Base-by-base conservation (phyloP, 1,140 invertebrate genomes). In the Drosophila sp. region DNA sequence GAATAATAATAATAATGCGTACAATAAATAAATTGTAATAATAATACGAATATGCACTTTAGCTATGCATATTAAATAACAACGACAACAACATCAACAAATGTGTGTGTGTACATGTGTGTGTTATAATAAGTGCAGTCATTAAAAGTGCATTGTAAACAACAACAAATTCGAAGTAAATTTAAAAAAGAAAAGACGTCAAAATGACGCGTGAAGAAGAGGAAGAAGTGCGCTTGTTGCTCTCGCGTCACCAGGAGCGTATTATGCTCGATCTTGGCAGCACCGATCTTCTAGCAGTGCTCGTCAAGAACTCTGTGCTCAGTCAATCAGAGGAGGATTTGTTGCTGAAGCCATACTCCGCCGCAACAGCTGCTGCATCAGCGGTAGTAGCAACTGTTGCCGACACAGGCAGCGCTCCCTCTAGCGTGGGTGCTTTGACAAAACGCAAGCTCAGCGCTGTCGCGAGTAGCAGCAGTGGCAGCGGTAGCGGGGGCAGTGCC, bases 191-290 rank as follows among this genome's bases (percentile, higher is more conserved):
- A 38, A 34, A 65, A 72, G 38, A 46, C 64, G 54, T 53, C 61
- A 87, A 75, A 73, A 91, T 91, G 90, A 83, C 90, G 51, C 90
- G 73, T 45, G 90, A 90, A 74, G 91, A 92, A 71, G 91, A 92
- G 61, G 91, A 92, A 61, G 91, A 92, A 72, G 91, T 92, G 63
- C 91, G 91, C 41, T 84, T 86, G 5, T 54, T 92, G 59, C 76
- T 92, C 38, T 79, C 76, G 48, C 87, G 91, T 7, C 91, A 92
- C 58, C 89, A 89, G 65, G 90, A 90, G 54, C 91, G 91, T 34
- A 92, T 92, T 11, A 90, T 92, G 69, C 61, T 87, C 7, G 91
- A 92, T 70, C 54, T 92, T 48, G 78, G 81, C 21, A 90, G 79
- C 48, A 91, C 91, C 6, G 90, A 92, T 72, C 72, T 92, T 0